Conservation (phyloP, 2,888 invertebrate genomes). For the Eutolmus rufibarbis region DNA sequence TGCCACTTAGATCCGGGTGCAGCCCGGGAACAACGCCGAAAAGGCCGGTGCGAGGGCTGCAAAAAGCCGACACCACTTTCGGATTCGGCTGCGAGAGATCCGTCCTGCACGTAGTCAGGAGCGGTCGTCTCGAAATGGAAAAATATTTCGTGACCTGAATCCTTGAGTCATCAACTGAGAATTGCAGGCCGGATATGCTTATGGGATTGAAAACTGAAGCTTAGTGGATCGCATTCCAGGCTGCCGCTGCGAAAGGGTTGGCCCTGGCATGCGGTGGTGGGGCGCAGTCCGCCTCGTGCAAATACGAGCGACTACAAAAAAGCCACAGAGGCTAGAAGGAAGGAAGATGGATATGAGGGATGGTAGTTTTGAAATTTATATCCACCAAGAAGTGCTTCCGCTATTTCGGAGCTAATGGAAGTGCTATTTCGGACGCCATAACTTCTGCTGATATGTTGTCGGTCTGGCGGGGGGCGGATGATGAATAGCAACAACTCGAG, state of each 20-base stretch:
- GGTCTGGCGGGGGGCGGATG: conserved; percentile 7
- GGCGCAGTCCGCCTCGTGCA: neutral
- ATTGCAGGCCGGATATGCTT: conserved; percentile 17
- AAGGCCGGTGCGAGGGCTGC: neutral
- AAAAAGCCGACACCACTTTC: conserved; percentile 7
- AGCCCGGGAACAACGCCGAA: neutral
- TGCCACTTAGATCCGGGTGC: neutral
- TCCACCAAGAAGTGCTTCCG: conserved; percentile 40
- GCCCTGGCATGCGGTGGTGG: neutral
- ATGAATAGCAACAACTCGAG: conserved; percentile 36
- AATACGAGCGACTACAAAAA: neutral
- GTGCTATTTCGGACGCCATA: conserved; percentile 37
- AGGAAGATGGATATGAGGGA: conserved; percentile 38
- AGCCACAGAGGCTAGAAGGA: conserved; percentile 18
- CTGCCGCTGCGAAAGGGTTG: neutral
- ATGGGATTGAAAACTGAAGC: conserved; percentile 38
- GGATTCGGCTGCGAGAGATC: neutral
- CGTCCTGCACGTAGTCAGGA: neutral
- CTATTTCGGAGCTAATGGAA: conserved; percentile 34
- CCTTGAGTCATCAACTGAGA: conserved; percentile 35
- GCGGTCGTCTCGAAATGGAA: neutral
- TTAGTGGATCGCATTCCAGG: conserved; percentile 17
- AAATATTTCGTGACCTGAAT: conserved; percentile 38
- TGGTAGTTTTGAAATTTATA: conserved; percentile 39
- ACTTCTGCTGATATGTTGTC: conserved; percentile 37